Conservation (phyloP, 2,888 invertebrate genomes). For the Xestoiulus laeticollis region DNA sequence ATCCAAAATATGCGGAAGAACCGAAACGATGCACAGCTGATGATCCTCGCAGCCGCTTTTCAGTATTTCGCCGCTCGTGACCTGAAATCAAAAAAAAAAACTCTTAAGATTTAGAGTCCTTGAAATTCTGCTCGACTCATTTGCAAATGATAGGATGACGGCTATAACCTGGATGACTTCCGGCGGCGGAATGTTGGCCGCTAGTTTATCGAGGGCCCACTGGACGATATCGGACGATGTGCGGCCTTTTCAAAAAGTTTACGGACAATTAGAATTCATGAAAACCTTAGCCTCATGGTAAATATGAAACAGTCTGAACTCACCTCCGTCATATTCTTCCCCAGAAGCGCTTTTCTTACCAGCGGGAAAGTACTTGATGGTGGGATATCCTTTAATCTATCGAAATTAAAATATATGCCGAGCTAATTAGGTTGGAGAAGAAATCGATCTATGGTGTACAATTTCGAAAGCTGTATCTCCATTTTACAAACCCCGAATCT, state of each 20-base stretch:
- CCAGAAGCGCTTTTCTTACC: constrained; percentile 65
- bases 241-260: constrained; percentile 68
- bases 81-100: constrained; percentile 55
- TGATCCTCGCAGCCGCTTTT: constrained; percentile 82
- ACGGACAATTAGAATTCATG: neutral
- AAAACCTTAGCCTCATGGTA: too few species aligned
- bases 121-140: too few species aligned
- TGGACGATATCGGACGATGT: constrained; percentile 87
- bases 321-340: constrained; percentile 88
- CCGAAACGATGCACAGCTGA: constrained; percentile 89
- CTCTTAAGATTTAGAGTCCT: too few species aligned
- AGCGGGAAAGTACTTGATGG: constrained; percentile 91
- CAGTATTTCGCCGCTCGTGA: constrained; percentile 69
- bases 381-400: constrained; percentile 88
- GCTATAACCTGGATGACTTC: constrained; percentile 78
- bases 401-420: neutral
- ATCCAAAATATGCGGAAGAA: constrained; percentile 95
- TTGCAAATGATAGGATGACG: too few species aligned
- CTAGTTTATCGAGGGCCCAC: constrained; percentile 88
- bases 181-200: constrained; percentile 89
- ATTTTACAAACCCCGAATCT: constrained; percentile 75
- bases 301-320: neutral
- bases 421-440: neutral
- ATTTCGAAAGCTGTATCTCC: too few species aligned
- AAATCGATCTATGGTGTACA: too few species aligned